phyloP scores from a whole-genome alignment of 2,113 vertebrate genomes.

The Zootoca vivipara region DNA sequence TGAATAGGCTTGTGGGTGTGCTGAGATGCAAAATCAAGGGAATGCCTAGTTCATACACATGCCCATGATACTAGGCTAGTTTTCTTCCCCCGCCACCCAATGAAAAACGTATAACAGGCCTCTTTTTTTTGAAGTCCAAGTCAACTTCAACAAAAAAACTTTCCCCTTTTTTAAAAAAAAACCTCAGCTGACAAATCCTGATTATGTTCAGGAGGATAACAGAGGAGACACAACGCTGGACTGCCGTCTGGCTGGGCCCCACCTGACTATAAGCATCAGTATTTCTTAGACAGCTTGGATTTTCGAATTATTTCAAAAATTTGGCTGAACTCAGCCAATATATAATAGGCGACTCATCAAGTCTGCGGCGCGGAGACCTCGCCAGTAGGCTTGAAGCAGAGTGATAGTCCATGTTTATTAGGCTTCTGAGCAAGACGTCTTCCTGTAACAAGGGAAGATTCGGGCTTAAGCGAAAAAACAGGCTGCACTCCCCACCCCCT shows the following conservation, averaged over 20 bases:
- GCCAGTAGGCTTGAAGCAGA: conserved; percentile 16
- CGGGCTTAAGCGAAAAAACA: conserved; percentile 28
- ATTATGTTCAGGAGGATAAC: conserved; percentile 13
- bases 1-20: too few species aligned
- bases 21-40: not conserved
- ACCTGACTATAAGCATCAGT: not conserved
- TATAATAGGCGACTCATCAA: not conserved
- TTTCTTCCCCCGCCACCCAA: not conserved
- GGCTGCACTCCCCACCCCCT: not conserved
- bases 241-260: not conserved
- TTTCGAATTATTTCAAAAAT: conserved; percentile 24
- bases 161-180: conserved; percentile 36
- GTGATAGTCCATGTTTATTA: conserved; percentile 17
- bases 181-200: conserved; percentile 30
- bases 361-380: not conserved
- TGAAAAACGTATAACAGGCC: not conserved
- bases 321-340: not conserved
- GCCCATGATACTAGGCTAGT: too few species aligned
- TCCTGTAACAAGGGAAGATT: conserved; percentile 25
- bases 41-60: not conserved
- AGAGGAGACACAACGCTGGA: not conserved
- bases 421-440: conserved; percentile 18
- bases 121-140: conserved; percentile 38
- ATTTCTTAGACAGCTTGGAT: not conserved
- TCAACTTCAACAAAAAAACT: conserved; percentile 35